phyloP scores from a whole-genome alignment of 1,140 invertebrate species.

The Choristoneura fumiferana region DNA sequence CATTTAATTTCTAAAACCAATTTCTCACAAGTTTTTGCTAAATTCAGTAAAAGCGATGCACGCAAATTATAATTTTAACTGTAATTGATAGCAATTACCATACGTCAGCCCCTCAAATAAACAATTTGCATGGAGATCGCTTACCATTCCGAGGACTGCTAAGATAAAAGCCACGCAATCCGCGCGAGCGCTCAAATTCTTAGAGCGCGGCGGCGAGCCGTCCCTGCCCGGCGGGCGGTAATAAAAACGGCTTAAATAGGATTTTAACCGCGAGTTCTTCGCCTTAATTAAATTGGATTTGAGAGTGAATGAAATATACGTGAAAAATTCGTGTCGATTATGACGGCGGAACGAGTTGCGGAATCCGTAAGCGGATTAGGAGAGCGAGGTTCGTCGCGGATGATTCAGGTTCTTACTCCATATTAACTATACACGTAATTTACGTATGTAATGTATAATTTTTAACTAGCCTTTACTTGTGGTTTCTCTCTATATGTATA shows the following conservation, averaged over 20 bases:
- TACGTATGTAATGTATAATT: no score
- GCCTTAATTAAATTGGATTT: constrained; percentile 79
- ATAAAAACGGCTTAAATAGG: constrained; percentile 78
- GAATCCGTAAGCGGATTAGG: constrained; percentile 63
- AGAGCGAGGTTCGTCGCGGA: constrained; percentile 36
- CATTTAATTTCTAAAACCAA: no score
- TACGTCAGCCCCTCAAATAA: constrained; percentile 37
- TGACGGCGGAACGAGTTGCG: constrained; percentile 58
- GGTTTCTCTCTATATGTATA: no score
- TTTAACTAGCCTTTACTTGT: no score
- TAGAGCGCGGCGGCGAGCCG: constrained; percentile 65
- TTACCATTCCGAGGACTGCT: constrained; percentile 58
- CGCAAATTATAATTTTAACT: constrained; percentile 8
- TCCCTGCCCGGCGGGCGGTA: constrained; percentile 73
- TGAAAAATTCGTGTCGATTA: constrained; percentile 75
- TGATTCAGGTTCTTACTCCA: constrained; percentile 31
- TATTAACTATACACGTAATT: no score
- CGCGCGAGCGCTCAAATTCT: constrained; percentile 69
- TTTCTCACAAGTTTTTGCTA: no score
- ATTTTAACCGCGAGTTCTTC: constrained; percentile 76
- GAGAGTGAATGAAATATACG: constrained; percentile 75
- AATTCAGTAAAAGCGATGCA: no score
- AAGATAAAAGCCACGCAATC: constrained; percentile 72
- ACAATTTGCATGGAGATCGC: constrained; percentile 69
- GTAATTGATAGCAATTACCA: constrained; percentile 20